These are phyloP conservation scores for Brotula barbata DNA, from an alignment of 2,797 vertebrate species.

Conservation along the genomic window DNA sequence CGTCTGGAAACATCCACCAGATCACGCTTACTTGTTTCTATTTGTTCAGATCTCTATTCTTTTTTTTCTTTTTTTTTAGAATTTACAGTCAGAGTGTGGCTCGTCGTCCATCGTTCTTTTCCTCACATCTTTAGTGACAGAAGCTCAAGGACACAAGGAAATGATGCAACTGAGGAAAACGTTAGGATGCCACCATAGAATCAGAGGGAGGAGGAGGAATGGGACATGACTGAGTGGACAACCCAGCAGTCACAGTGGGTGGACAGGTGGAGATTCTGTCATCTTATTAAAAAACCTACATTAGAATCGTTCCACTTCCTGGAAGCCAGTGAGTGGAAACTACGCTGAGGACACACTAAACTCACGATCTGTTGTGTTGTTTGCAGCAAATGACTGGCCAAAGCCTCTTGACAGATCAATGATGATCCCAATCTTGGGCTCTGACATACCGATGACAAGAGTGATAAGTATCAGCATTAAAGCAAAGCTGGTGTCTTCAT, in stretches of 20 bases:
- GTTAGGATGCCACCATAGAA: too few species aligned
- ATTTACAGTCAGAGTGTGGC: too few species aligned
- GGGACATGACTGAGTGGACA: too few species aligned
- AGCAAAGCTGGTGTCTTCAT: conserved; percentile 31
- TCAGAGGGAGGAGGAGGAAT: too few species aligned
- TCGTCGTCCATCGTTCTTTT: too few species aligned
- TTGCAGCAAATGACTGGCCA: conserved; percentile 27
- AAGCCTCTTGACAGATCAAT: conserved; percentile 47
- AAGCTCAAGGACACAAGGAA: too few species aligned
- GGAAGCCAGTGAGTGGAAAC: conserved; percentile 16
- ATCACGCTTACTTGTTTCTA: too few species aligned
- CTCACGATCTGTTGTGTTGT: conserved; percentile 12
- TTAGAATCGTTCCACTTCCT: conserved; percentile 17
- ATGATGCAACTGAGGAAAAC: too few species aligned
- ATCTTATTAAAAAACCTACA: conserved; percentile 4
- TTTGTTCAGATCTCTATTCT: too few species aligned
- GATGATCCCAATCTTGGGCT: conserved; percentile 45
- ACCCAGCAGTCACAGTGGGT: conserved; percentile 1
- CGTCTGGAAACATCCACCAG: too few species aligned
- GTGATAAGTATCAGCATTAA: conserved; percentile 57
- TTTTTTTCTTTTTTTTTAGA: too few species aligned
- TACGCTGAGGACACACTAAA: conserved; percentile 19
- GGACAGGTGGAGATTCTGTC: conserved; percentile 7
- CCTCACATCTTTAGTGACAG: too few species aligned
- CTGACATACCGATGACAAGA: conserved; percentile 49